A percentile compares a stretch with the other conserved stretches of the same genome.
Conservation (phyloP, 2,888 invertebrate genomes). For the Erebia palarica region DNA sequence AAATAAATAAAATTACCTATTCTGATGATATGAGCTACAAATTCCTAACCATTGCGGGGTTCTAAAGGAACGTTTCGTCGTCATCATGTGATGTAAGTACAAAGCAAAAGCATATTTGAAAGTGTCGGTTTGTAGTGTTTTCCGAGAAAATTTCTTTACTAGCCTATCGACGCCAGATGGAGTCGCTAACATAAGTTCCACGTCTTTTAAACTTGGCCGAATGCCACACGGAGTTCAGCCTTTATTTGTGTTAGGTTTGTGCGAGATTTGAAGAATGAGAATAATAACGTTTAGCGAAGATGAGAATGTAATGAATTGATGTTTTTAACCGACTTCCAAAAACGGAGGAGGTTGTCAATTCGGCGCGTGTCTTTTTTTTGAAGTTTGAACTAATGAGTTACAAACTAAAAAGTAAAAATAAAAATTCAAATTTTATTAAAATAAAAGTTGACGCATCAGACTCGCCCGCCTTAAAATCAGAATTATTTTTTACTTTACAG, state of each 20-base stretch:
- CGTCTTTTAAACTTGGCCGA: constrained; percentile 22
- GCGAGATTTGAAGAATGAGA: background rate
- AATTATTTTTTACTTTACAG: no score
- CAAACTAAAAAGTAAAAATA: no score
- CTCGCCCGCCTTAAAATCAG: no score
- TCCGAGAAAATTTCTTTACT: constrained; percentile 13
- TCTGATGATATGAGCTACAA: background rate
- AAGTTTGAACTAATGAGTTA: no score
- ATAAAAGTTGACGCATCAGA: no score
- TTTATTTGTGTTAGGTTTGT: constrained; percentile 20
- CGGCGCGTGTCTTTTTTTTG: no score
- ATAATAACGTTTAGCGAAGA: background rate
- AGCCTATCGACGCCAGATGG: constrained; percentile 25
- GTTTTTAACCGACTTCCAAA: no score
- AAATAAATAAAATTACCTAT: no score
- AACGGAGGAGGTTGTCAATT: no score
- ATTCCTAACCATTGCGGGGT: background rate
- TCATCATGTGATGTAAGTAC: constrained; percentile 3
- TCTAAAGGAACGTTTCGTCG: background rate
- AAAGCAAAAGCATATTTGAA: constrained; percentile 21
- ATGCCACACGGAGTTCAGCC: constrained; percentile 22
- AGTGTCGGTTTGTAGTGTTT: constrained; percentile 13
- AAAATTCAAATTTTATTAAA: no score
- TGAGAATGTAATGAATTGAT: background rate
- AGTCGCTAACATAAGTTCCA: constrained; percentile 21